phyloP scores from a whole-genome alignment of 2,113 vertebrate species.

The Chaetodon trifascialis region DNA sequence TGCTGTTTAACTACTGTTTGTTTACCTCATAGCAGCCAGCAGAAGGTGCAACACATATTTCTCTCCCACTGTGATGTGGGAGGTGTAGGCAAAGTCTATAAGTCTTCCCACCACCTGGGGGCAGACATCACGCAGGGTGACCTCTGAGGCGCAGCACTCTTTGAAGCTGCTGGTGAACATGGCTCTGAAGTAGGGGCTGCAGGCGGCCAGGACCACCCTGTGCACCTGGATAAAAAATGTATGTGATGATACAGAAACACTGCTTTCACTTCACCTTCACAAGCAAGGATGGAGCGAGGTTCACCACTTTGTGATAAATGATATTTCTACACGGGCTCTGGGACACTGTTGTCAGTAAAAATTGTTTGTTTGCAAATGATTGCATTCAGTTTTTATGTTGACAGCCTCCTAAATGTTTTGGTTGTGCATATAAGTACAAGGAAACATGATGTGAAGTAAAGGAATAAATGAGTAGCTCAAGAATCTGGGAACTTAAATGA shows the following conservation, averaged over 20 bases:
- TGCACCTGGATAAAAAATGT: slow-evolving; percentile 76
- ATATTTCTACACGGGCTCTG: too few species aligned
- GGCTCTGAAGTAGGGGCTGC: slow-evolving; percentile 88
- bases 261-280: too few species aligned
- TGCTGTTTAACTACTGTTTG: not conserved
- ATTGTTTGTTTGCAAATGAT: too few species aligned
- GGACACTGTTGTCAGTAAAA: too few species aligned
- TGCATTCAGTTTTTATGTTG: too few species aligned
- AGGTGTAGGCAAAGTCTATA: slow-evolving; percentile 88
- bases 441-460: too few species aligned
- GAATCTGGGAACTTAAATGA: too few species aligned
- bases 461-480: too few species aligned
- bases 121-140: slow-evolving; percentile 85
- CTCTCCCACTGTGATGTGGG: slow-evolving; percentile 87
- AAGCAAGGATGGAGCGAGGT: too few species aligned
- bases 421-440: too few species aligned
- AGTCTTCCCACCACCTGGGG: slow-evolving; percentile 85
- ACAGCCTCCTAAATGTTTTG: too few species aligned
- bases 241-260: not conserved
- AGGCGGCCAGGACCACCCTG: slow-evolving; percentile 87
- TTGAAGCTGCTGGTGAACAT: slow-evolving; percentile 89
- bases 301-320: too few species aligned
- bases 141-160: slow-evolving; percentile 84
- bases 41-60: slow-evolving; percentile 86
- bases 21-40: slow-evolving; percentile 85